These are phyloP conservation scores for Drosophila leonis DNA, from an alignment of 2,888 invertebrate genomes.

Conservation along the genomic window DNA sequence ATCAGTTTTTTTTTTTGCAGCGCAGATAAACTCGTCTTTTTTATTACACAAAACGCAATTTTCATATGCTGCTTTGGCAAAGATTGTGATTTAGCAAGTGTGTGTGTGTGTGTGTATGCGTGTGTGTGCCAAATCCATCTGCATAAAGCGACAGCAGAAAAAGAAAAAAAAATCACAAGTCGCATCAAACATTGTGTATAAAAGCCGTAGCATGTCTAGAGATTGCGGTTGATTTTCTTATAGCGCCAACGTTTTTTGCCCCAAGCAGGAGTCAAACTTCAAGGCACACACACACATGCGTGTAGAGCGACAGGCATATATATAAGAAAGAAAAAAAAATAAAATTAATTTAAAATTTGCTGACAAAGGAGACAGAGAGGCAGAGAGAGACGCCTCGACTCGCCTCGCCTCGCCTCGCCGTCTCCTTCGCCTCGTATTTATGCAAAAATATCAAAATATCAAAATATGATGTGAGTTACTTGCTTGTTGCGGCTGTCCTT, in stretches of 20 bases:
- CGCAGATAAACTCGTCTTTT: slow-evolving; percentile 68
- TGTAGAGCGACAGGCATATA: slow-evolving; percentile 3
- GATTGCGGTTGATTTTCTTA: slow-evolving; percentile 50
- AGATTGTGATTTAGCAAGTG: slow-evolving; percentile 66
- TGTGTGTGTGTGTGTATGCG: slow-evolving; percentile 15
- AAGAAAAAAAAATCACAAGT: slow-evolving; percentile 50
- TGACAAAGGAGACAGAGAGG: slow-evolving; percentile 58
- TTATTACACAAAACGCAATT: slow-evolving; percentile 72
- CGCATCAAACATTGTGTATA: slow-evolving; percentile 66
- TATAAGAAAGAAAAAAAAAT: slow-evolving; percentile 36
- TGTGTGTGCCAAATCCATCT: slow-evolving; percentile 53
- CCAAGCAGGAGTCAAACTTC: slow-evolving; percentile 26
- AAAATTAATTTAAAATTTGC: slow-evolving; percentile 74
- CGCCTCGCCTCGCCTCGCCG: slow-evolving; percentile 6
- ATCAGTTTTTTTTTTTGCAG: slow-evolving; percentile 67
- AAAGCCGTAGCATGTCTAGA: slow-evolving; percentile 58
- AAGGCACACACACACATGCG: slow-evolving; percentile 3
- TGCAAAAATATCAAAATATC: slow-evolving; percentile 67
- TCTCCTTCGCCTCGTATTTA: slow-evolving; percentile 49
- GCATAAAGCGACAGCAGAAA: slow-evolving; percentile 39
- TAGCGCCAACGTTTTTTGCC: slow-evolving; percentile 1
- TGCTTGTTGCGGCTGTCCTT: slow-evolving; percentile 11
- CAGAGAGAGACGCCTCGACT: not conserved
- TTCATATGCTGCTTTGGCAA: slow-evolving; percentile 64
- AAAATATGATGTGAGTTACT: slow-evolving; percentile 48